Evolutionary conservation across 2,888 invertebrate genomes (phyloP), one percentile per base, ranked within the genome.

Genomic region (Thera britannica): DNA sequence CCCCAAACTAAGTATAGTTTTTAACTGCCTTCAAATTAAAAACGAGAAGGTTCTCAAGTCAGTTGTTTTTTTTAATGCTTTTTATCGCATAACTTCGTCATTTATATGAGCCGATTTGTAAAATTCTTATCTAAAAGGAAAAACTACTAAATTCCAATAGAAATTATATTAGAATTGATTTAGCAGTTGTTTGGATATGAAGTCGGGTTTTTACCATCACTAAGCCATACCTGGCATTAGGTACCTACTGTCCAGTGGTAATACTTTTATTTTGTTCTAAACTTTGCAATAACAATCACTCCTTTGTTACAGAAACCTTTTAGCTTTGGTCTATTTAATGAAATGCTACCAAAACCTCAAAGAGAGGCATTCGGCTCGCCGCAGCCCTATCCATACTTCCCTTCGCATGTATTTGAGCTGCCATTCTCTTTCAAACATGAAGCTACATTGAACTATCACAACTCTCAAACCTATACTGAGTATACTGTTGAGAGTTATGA

Each of bases 311-410:
- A 94, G 94, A 89, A 81, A 74, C 94, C 94, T 11, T 94, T 94
- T 73, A 84, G 89, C 67, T 94, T 92, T 84, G 94, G 94, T 0
- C 78, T 88, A 2, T 72, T 93, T 0, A 86, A 92, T 77, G 84
- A 90, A 71, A 93, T 94, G 91, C 83, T 94, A 2, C 94, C 94
- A 1, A 90, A 86, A 56, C 89, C 88, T 0, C 83, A 78, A 6
- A 77, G 79, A 56, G 89, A 90, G 72, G 60, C 72, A 1, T 90
- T 90, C 83, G 90, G 92, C 1, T 93, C 93, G 1, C 87, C 91
- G 2, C 85, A 92, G 65, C 94, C 94, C 5, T 94, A 94, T 69
- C 75, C 92, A 35, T 92, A 90, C 69, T 94, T 79, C 72, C 94
- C 94, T 0, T 82, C 90, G 9, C 86, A 93, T 79, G 80, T 94